Evolutionary conservation across 2,888 invertebrate genomes (phyloP).

Genomic region (Tetranychus piercei): DNA sequence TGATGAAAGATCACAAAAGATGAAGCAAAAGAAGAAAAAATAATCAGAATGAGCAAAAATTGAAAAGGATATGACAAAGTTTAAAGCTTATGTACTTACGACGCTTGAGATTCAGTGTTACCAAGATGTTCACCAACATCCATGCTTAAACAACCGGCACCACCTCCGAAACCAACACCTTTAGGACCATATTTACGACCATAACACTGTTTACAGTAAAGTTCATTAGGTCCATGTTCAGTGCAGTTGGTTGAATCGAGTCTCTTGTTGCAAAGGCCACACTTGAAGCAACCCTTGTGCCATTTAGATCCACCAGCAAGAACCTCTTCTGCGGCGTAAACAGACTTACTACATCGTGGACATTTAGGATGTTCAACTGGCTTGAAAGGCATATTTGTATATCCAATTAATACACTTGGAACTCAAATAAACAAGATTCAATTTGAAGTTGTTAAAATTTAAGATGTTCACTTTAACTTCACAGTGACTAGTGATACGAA

Average conservation of each 20-base stretch:
- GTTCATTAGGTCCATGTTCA: conserved; percentile 58
- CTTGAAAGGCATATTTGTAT: conserved; percentile 69
- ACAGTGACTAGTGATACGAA: no score
- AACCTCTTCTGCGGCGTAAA: conserved; percentile 96
- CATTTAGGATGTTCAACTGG: conserved; percentile 92
- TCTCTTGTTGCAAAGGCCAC: conserved; percentile 85
- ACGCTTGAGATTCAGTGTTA: conserved; percentile 25
- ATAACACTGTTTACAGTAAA: conserved; percentile 60
- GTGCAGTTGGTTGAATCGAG: conserved; percentile 96
- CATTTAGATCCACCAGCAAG: conserved; percentile 94
- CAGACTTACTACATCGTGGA: conserved; percentile 96
- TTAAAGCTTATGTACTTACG: conserved; percentile 20
- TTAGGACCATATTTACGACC: conserved; percentile 94
- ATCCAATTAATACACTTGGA: no score
- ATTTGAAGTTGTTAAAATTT: no score
- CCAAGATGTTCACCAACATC: conserved; percentile 78
- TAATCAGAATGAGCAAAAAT: neutral
- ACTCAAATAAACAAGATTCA: no score
- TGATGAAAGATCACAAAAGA: no score
- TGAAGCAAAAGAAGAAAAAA: no score
- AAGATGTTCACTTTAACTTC: no score
- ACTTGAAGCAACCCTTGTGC: conserved; percentile 98
- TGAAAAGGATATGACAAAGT: no score
- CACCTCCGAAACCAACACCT: conserved; percentile 87
- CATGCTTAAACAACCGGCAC: conserved; percentile 90